Conservation (phyloP, 1,140 invertebrate genomes). For the Lordiphosa collinella region DNA sequence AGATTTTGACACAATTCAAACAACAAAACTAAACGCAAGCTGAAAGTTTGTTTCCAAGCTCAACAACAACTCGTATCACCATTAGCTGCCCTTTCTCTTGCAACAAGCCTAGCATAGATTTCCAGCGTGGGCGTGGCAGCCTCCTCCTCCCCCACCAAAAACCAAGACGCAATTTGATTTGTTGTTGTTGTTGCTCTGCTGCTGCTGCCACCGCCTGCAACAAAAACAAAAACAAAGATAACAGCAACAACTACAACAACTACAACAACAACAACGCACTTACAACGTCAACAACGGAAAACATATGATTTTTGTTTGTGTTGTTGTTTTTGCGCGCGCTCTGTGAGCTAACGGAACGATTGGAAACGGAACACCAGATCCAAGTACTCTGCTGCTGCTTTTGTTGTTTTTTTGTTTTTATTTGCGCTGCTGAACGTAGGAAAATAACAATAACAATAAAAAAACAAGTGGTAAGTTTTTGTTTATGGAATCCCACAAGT, state of each 20-base stretch:
- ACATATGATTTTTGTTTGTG: slow-evolving; percentile 78
- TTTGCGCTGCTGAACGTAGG: not conserved
- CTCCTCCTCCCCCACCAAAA: not conserved
- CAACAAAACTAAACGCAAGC: slow-evolving; percentile 42
- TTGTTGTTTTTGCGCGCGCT: slow-evolving; percentile 57
- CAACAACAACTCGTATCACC: slow-evolving; percentile 3
- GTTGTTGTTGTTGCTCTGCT: slow-evolving; percentile 31
- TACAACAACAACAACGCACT: slow-evolving; percentile 41
- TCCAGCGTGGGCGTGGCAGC: slow-evolving; percentile 47
- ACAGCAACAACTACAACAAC: slow-evolving; percentile 50
- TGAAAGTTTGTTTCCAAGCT: slow-evolving; percentile 59
- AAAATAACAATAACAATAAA: too few species aligned
- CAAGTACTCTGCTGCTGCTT: slow-evolving; percentile 1
- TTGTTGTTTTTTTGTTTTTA: slow-evolving; percentile 7
- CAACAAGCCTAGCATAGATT: not conserved
- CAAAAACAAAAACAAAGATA: slow-evolving; percentile 38
- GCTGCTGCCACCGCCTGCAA: slow-evolving; percentile 53
- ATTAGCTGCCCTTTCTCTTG: not conserved
- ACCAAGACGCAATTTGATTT: slow-evolving; percentile 54
- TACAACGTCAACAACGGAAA: slow-evolving; percentile 32
- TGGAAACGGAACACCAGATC: slow-evolving; percentile 9
- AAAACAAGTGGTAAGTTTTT: slow-evolving; percentile 5
- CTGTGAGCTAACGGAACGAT: slow-evolving; percentile 15
- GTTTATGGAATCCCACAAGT: not conserved
- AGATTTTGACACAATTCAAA: slow-evolving; percentile 60